Base-by-base conservation (phyloP, 2,888 invertebrate genomes). In the Eumerus sabulonum region DNA sequence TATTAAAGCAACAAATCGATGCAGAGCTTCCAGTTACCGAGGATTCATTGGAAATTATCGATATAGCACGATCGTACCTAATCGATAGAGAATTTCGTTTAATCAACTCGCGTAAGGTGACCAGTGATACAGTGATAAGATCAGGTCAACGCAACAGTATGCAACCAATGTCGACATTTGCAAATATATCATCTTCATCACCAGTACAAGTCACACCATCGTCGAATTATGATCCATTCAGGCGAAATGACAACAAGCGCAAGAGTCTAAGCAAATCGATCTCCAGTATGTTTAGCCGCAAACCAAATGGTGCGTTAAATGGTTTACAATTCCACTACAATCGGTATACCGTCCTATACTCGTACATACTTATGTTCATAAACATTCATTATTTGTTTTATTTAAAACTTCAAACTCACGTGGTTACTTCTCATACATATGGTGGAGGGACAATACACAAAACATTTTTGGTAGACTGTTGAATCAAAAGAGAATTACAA, bases 1-100 rank as follows among this genome's bases (percentile, higher is more conserved):
- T 93, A 51, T 90, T 98, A 51, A 96, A 96, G 85, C 95, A 96
- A 83, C 95, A 95, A 88, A 93, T 98, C 54, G 98, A 98, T 87
- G 93, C 94, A 76, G 91, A 93, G 85, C 91, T 95, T 82, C 91
- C 89, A 9, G 87, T 88, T 3, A 87, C 86, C 0, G 89, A 89
- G 81, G 89, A 94, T 85, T 89, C 90, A 0, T 86, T 91, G 19
- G 92, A 92, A 83, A 89, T 95, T 53, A 92, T 97, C 17, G 92
- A 93, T 86, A 93, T 94, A 85, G 97, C 96, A 12, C 91, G 94
- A 76, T 92, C 93, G 53, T 95, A 94, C 87, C 90, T 98, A 57
- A 92, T 95, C 62, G 93, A 93, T 82, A 91, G 96, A 5, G 96
- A 96, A 88, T 93, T 94, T 85, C 91, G 93, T 85, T 89, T 95